Evolutionary conservation across 2,888 invertebrate species (phyloP).

Genomic region (Zootermopsis nevadensis): DNA sequence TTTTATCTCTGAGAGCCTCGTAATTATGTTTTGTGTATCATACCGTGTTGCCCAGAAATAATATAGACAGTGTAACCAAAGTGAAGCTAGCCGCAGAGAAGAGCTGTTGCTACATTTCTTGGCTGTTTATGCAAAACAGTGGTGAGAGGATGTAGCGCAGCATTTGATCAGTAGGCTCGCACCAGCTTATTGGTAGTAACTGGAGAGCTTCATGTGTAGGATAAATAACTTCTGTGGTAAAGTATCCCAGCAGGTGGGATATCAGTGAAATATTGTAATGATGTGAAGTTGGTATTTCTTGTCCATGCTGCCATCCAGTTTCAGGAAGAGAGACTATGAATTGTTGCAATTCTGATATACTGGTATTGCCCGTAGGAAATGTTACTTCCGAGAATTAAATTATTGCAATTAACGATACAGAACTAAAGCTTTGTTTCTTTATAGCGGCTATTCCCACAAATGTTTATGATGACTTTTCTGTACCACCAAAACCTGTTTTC

Average conservation of each 20-base stretch:
- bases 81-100: neutral
- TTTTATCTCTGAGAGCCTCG: neutral
- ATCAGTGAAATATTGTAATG: neutral
- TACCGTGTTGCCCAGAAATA: conserved; percentile 17
- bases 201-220: neutral
- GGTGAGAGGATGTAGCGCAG: too few relatives aligned
- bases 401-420: conserved; percentile 32
- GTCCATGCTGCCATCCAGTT: conserved; percentile 20
- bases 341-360: conserved; percentile 26
- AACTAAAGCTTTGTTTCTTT: conserved; percentile 4
- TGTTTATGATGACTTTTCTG: neutral
- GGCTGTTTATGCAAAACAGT: too few relatives aligned
- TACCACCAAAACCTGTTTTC: neutral
- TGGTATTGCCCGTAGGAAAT: conserved; percentile 35
- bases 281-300: neutral
- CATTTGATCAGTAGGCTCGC: too few relatives aligned
- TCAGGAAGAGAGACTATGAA: conserved; percentile 16
- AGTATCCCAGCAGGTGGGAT: neutral
- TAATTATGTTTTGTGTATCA: conserved; percentile 8
- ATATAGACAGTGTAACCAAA: conserved; percentile 14
- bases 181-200: neutral
- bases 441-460: neutral
- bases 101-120: neutral
- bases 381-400: conserved; percentile 38
- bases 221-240: neutral